Percentiles rank a stretch among this genome's conserved stretches.
Evolutionary conservation across 2,888 invertebrate species (phyloP).

Genomic region (Cremastinae sp.): DNA sequence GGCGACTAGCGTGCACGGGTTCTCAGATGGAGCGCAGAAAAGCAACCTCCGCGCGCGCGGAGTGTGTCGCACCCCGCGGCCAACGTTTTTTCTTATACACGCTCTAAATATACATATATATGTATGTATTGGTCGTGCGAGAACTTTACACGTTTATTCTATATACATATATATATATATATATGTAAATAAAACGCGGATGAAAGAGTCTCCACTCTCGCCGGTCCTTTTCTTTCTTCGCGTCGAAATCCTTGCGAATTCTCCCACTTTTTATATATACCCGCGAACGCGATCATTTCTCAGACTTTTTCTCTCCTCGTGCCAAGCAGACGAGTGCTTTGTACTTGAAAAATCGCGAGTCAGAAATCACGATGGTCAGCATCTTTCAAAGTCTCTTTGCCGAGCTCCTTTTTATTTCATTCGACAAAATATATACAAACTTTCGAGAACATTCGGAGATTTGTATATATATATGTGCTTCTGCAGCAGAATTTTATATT

Average conservation of each 20-base stretch:
- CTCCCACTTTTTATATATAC: constrained; percentile 7
- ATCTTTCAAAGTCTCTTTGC: neutral
- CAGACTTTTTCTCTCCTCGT: neutral
- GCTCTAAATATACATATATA: neutral
- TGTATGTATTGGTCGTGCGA: neutral
- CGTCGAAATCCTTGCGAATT: neutral
- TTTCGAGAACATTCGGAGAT: no score
- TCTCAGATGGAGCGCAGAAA: constrained; percentile 45
- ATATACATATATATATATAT: neutral
- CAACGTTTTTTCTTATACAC: constrained; percentile 11
- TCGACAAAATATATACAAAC: no score
- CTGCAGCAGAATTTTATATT: no score
- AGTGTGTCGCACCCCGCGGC: constrained; percentile 57
- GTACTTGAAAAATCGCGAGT: neutral
- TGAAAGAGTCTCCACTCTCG: neutral
- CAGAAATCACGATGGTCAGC: neutral
- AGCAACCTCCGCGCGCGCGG: constrained; percentile 42
- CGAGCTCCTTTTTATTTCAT: neutral
- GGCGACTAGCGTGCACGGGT: constrained; percentile 63
- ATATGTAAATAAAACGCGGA: no score
- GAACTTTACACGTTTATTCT: neutral
- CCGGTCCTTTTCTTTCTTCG: constrained; percentile 1
- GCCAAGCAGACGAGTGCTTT: neutral
- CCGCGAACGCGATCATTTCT: constrained; percentile 2
- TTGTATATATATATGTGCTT: no score